A percentile compares a stretch with the other conserved stretches of the same genome.
Conservation (phyloP, 1,140 invertebrate genomes). For the Ooceraea biroi region DNA sequence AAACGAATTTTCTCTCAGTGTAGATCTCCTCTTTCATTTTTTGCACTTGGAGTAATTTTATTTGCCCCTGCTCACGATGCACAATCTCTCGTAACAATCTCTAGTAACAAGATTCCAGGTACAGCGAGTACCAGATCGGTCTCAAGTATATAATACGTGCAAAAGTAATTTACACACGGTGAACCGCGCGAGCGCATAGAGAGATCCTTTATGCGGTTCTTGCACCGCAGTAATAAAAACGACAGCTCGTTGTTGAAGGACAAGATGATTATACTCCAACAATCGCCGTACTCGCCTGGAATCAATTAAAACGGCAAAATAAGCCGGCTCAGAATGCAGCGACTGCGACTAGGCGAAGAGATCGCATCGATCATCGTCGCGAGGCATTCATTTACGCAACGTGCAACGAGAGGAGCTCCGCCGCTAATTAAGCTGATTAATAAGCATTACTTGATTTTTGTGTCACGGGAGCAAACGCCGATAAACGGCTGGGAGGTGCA, state of each 20-base stretch:
- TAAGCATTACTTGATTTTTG: slow-evolving; percentile 54
- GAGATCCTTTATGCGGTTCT: background rate
- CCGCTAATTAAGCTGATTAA: slow-evolving; percentile 54
- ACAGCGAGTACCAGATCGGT: too few relatives aligned
- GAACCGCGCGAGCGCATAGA: too few relatives aligned
- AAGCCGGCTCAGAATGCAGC: background rate
- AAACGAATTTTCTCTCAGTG: too few relatives aligned
- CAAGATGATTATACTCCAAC: slow-evolving; percentile 20
- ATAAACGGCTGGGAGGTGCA: slow-evolving; percentile 53
- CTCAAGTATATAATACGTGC: too few relatives aligned
- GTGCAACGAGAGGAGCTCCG: slow-evolving; percentile 30
- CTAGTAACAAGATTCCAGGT: too few relatives aligned
- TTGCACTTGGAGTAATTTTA: too few relatives aligned
- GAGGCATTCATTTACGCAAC: slow-evolving; percentile 46
- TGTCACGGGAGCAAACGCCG: slow-evolving; percentile 53
- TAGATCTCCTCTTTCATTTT: too few relatives aligned
- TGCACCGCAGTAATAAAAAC: background rate
- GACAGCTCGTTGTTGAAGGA: background rate
- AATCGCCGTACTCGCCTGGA: background rate
- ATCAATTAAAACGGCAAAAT: slow-evolving; percentile 52
- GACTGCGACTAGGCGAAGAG: slow-evolving; percentile 13
- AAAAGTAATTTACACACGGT: too few relatives aligned
- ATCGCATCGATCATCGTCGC: slow-evolving; percentile 45
- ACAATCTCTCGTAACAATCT: too few relatives aligned
- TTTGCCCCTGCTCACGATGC: too few relatives aligned